Evolutionary conservation across 2,113 vertebrate species (phyloP).

Genomic region (Sialia sialis): DNA sequence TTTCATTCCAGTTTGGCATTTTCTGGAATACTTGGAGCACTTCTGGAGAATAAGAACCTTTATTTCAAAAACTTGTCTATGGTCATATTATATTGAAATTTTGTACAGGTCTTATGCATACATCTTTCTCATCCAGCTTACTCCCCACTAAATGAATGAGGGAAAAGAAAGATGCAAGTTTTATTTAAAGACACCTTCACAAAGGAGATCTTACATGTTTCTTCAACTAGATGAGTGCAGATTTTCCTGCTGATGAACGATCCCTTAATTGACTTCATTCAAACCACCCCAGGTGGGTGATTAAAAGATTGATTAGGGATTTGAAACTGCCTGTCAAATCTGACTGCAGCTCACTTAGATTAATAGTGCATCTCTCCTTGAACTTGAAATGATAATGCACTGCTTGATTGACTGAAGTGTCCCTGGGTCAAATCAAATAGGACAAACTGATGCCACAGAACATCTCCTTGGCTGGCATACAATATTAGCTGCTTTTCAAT

Average conservation of each 20-base stretch:
- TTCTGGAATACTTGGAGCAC: background rate
- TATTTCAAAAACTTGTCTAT: background rate
- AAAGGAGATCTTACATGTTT: background rate
- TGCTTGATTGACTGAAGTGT: conserved; percentile 13
- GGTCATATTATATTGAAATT: background rate
- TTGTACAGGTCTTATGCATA: background rate
- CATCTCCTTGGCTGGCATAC: background rate
- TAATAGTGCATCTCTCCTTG: background rate
- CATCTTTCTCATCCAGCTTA: background rate
- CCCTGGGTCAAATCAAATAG: conserved; percentile 10
- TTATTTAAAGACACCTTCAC: background rate
- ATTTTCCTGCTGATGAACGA: conserved; percentile 30
- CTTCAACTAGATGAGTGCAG: background rate
- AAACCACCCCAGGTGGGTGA: conserved; percentile 54
- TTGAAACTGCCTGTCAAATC: conserved; percentile 25
- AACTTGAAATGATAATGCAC: conserved; percentile 28
- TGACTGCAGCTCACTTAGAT: conserved; percentile 17
- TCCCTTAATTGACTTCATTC: conserved; percentile 54
- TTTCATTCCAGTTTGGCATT: background rate
- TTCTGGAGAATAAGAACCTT: background rate
- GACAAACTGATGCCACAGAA: background rate
- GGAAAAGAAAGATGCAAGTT: background rate
- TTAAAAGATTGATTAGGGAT: conserved; percentile 60
- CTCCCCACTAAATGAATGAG: background rate
- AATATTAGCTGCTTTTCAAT: background rate